Evolutionary conservation across 2,113 vertebrate genomes (phyloP).

Genomic region (Cheilinus undulatus): DNA sequence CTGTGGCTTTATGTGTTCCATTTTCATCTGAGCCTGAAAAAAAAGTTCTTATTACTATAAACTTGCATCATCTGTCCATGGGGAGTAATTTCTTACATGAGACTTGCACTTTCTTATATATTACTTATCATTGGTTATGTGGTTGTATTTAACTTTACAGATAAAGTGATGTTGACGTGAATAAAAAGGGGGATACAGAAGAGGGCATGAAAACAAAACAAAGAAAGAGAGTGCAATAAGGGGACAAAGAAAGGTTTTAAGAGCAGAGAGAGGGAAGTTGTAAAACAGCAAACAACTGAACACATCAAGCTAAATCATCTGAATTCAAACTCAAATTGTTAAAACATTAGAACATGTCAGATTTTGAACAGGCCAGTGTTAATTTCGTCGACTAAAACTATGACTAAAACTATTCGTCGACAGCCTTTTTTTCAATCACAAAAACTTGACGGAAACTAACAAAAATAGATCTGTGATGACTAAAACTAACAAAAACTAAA

Average conservation of each 20-base stretch:
- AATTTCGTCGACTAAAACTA: no score
- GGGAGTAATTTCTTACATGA: slow-evolving; percentile 9
- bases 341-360: no score
- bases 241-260: not conserved
- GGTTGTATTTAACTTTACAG: slow-evolving; percentile 34
- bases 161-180: not conserved
- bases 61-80: slow-evolving; percentile 18
- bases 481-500: no score
- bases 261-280: not conserved
- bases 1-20: not conserved
- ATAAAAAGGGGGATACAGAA: not conserved
- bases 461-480: no score
- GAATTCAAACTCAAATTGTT: no score
- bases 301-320: no score
- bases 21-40: slow-evolving; percentile 14
- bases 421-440: no score
- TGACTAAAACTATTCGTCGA: no score
- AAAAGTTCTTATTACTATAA: not conserved
- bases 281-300: not conserved
- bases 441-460: no score
- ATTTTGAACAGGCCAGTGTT: no score
- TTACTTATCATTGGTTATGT: slow-evolving; percentile 10
- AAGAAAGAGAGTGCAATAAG: not conserved
- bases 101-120: slow-evolving; percentile 12
- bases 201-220: not conserved